These are phyloP conservation scores for Sorex araneus DNA, from an alignment of 2,113 vertebrate species.

Conservation along the genomic window DNA sequence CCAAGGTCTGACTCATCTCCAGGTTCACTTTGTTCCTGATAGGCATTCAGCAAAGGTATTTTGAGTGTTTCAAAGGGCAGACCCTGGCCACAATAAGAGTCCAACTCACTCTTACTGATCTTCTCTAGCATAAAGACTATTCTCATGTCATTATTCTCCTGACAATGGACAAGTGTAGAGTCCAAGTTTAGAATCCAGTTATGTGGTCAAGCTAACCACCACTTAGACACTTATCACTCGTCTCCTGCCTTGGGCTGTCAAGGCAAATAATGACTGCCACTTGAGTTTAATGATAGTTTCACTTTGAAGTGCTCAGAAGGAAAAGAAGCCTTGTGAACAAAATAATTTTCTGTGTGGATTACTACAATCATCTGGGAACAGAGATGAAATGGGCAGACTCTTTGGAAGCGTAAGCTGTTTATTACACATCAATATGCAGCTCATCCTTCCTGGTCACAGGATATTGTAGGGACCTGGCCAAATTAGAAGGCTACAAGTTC, in stretches of 20 bases:
- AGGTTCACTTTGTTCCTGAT: neutral
- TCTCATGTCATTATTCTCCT: neutral
- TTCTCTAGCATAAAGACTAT: neutral
- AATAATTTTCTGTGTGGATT: slow-evolving; percentile 38
- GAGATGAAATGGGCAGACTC: slow-evolving; percentile 53
- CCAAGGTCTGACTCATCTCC: slow-evolving; percentile 13
- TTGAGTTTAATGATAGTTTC: slow-evolving; percentile 57
- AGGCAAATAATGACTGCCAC: slow-evolving; percentile 54
- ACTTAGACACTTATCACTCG: slow-evolving; percentile 15
- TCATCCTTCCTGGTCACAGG: slow-evolving; percentile 26
- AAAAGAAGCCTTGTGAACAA: slow-evolving; percentile 25
- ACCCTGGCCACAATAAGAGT: neutral
- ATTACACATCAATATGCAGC: neutral
- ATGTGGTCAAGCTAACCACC: slow-evolving; percentile 32
- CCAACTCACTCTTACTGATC: neutral
- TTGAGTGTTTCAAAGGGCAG: slow-evolving; percentile 5
- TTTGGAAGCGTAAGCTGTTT: slow-evolving; percentile 21
- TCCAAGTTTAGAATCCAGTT: slow-evolving; percentile 22
- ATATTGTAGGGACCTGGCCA: neutral
- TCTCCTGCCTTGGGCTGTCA: slow-evolving; percentile 19
- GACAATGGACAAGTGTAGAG: neutral
- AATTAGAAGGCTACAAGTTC: slow-evolving; percentile 32
- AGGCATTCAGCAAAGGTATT: neutral
- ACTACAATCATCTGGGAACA: slow-evolving; percentile 12
- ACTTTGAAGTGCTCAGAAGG: slow-evolving; percentile 65